Conservation (phyloP, 2,888 invertebrate species). For the Phania funesta region DNA sequence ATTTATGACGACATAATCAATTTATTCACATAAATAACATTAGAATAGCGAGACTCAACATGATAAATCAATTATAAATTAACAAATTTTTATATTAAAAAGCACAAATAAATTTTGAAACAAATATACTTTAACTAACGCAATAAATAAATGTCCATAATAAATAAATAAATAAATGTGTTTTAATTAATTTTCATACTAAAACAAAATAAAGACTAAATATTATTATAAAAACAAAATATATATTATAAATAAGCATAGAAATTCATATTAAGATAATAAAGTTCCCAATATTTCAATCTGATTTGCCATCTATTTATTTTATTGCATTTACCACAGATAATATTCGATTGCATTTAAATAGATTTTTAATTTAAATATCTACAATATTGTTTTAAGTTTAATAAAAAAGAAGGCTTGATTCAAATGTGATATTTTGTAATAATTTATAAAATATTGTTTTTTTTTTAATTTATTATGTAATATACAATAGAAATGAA, state of each 20-base stretch:
- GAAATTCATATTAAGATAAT: constrained; percentile 13
- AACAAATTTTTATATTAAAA: constrained; percentile 25
- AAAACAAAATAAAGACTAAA: constrained; percentile 21
- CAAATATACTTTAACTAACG: constrained; percentile 71
- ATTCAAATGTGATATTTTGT: constrained; percentile 81
- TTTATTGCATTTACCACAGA: constrained; percentile 42
- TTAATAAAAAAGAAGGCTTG: constrained; percentile 78
- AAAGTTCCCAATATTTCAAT: not conserved
- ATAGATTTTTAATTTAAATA: constrained; percentile 17
- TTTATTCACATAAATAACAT: not conserved
- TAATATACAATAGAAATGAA: not conserved
- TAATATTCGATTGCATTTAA: constrained; percentile 48
- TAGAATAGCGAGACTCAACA: not conserved
- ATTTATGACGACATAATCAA: not conserved
- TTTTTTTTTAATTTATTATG: constrained; percentile 10
- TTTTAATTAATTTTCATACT: constrained; percentile 46
- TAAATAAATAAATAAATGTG: constrained; percentile 41
- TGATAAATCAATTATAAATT: constrained; percentile 38
- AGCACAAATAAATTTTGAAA: constrained; percentile 61
- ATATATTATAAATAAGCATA: not conserved
- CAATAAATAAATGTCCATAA: constrained; percentile 61
- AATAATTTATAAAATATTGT: constrained; percentile 76
- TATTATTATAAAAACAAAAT: not conserved
- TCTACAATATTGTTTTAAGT: constrained; percentile 9
- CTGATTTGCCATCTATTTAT: not conserved